Evolutionary conservation across 2,888 invertebrate species (phyloP).

Genomic region (Phyto melanocephala): DNA sequence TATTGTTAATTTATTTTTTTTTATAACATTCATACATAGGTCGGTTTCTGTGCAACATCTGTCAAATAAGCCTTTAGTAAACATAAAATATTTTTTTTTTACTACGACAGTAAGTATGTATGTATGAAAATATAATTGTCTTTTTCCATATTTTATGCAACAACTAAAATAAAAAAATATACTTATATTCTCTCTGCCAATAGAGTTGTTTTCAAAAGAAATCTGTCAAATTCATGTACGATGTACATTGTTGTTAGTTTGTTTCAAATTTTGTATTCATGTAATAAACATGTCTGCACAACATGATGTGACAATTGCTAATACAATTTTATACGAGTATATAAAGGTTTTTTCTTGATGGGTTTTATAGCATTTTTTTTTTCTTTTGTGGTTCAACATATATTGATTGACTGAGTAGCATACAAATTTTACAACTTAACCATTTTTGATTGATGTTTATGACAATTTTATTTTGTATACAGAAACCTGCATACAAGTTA

Average conservation of each 20-base stretch:
- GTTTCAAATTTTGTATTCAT: background rate
- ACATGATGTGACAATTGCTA: slow-evolving; percentile 44
- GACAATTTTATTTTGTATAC: slow-evolving; percentile 38
- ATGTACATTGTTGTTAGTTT: background rate
- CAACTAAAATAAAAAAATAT: too few relatives aligned
- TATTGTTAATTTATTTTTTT: too few relatives aligned
- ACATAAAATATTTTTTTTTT: too few relatives aligned
- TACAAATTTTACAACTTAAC: slow-evolving; percentile 20
- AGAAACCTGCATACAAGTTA: background rate
- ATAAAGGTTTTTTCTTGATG: slow-evolving; percentile 16
- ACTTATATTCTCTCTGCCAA: too few relatives aligned
- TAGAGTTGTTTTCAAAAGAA: background rate
- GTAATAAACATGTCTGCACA: slow-evolving; percentile 32
- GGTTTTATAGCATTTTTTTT: background rate
- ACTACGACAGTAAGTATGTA: too few relatives aligned
- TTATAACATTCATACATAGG: too few relatives aligned
- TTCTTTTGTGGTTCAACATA: background rate
- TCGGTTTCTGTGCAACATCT: too few relatives aligned
- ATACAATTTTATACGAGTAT: background rate
- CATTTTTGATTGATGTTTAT: slow-evolving; percentile 58
- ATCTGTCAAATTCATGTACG: background rate
- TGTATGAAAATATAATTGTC: too few relatives aligned
- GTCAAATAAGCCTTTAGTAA: too few relatives aligned
- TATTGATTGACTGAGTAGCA: background rate
- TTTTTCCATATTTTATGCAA: too few relatives aligned